Base-by-base conservation (phyloP, 2,888 invertebrate genomes). In the Protophormia terraenovae region DNA sequence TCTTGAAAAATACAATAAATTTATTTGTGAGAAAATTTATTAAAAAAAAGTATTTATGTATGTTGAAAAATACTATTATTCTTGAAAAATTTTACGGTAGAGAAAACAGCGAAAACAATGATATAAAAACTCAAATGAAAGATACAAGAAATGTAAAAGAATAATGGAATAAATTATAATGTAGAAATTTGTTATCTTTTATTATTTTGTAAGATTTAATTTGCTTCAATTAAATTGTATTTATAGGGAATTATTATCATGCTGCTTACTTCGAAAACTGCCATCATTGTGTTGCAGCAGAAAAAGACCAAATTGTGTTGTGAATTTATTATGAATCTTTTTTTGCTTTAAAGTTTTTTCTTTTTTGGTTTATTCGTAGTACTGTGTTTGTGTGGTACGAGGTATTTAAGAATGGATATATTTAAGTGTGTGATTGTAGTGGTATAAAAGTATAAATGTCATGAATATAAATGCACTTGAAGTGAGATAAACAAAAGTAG, bases 391-490 rank as follows among this genome's bases (percentile, higher is more conserved):
- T 41, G 12, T 41, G 41, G n/a, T n/a, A n/a, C 35, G 8, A 35
- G 35, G 4, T n/a, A n/a, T n/a, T n/a, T n/a, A n/a, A 12, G 14
- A 4, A 41, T n/a, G 19, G 53, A 16, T 53, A 3, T 38, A 22
- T 62, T 62, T 38, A 29, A 58, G 10, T 29, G 62, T 58, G 50
- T 55, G 1, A 7, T 58, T 32, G 16, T 22, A 24, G 60, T 60
- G 35, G 19, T 50, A 50, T 32, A 32, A 29, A 38, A 55, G 14
- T 45, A 60, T 47, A 45, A 73, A 60, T 73, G 60, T 53, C 27
- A 29, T 66, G 66, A 53, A 53, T 41, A 38, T 27, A 66, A 76
- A 53, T 76, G 53, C 55, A 66, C n/a, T 66, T 66, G 16, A 66
- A 76, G 19, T 60, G 29, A 45, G 19, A 73, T 60, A 73, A 73